These are phyloP conservation scores for Platalea minor DNA, from an alignment of 2,797 vertebrate species.

Conservation along the genomic window DNA sequence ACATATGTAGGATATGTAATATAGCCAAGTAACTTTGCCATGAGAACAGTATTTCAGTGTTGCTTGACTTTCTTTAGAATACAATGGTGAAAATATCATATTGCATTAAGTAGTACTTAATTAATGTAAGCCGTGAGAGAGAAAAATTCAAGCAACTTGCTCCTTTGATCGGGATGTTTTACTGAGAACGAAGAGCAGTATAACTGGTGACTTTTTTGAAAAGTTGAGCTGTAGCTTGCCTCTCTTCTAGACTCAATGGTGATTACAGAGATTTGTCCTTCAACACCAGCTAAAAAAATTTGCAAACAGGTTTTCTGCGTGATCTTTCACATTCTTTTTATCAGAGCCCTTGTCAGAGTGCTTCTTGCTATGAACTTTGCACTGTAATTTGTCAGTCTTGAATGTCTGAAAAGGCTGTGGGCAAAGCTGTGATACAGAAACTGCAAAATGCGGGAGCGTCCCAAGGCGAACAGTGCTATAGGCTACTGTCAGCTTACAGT, in stretches of 20 bases:
- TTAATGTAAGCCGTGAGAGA: background rate
- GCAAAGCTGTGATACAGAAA: background rate
- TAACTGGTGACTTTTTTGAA: background rate
- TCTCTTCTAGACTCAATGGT: background rate
- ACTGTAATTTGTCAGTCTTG: background rate
- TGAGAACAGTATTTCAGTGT: background rate
- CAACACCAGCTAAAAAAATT: background rate
- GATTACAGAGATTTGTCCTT: background rate
- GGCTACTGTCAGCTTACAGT: background rate
- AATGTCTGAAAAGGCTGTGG: background rate
- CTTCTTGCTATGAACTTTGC: background rate
- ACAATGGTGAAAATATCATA: background rate
- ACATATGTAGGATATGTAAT: background rate
- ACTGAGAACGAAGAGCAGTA: background rate
- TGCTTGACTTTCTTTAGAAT: background rate
- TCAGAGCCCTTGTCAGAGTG: background rate
- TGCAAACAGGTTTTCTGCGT: background rate
- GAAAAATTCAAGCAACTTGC: background rate
- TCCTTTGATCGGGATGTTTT: background rate
- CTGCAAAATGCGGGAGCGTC: background rate
- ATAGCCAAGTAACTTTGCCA: background rate
- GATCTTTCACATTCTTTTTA: background rate
- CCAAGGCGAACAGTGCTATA: background rate
- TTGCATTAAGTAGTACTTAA: background rate
- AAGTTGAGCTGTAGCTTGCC: background rate